Base-by-base conservation (phyloP, 2,113 vertebrate species). In the Syrrhaptes paradoxus region DNA sequence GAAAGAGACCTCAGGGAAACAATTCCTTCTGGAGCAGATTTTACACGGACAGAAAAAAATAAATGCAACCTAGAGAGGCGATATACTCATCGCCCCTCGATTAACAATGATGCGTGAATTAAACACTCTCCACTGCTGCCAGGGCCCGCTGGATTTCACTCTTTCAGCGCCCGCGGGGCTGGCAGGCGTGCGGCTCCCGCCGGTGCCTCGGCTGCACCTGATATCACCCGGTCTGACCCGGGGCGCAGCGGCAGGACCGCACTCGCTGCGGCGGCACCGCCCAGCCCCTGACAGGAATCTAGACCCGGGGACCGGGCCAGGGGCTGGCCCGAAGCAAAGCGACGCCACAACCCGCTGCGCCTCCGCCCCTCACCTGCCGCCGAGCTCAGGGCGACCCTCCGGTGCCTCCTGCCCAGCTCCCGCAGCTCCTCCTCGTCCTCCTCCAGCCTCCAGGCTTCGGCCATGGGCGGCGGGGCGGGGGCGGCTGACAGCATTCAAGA, bases 381-480 rank as follows among this genome's bases (percentile, higher is more conserved):
- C 55, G 98, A 95, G 89, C 92, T 96, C 89, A 97, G 81, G 70
- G 94, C 97, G 89, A 90, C 97, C 38, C 97, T 95, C 89, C 97
- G 97, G 97, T 89, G 97, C 97, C 97, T 96, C 75, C 98, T 95
- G 95, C 98, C 98, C 24, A 97, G 91, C 91, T 98, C 98, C 82
- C 98, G 97, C 95, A 98, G 93, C 96, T 98, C 98, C 88, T 98
- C 98, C 94, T 98, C 98, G 93, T 98, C 98, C 90, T 98, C 98
- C 80, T 99, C 98, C 86, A 98, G 95, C 68, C 98, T 97, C 97
- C 98, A 98, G 96, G 98, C 97, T 97, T 99, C 99, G 90, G 99
- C 98, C 99, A 99, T 98, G 75, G 98, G 96, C 96, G 78, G 93
- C 81, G 12, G 59, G 75, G 38, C 38, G 38, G 62, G 49, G 24